Evolutionary conservation across 2,113 vertebrate genomes (phyloP).

Genomic region (Lagopus leucura): DNA sequence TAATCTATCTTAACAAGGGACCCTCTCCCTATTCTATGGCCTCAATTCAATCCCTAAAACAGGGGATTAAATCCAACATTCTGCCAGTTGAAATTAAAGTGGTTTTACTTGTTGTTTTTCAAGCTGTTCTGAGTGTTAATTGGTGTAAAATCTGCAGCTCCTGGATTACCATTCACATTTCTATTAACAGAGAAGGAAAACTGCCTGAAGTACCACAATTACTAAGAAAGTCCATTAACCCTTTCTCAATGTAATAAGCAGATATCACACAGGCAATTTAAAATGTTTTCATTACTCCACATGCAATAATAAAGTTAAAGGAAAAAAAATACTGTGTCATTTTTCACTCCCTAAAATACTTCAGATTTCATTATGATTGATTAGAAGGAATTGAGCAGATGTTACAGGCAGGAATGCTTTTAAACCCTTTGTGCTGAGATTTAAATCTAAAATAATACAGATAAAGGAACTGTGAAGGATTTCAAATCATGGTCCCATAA

Average conservation of each 20-base stretch:
- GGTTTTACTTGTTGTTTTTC: slow-evolving; percentile 52
- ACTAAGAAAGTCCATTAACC: slow-evolving; percentile 33
- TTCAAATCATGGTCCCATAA: slow-evolving; percentile 20
- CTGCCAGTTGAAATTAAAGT: slow-evolving; percentile 56
- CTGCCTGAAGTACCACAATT: slow-evolving; percentile 5
- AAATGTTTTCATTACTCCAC: background rate
- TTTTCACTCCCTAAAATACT: background rate
- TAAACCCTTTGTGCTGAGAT: slow-evolving; percentile 33
- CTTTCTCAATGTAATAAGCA: slow-evolving; percentile 1
- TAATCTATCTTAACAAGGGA: slow-evolving; percentile 71
- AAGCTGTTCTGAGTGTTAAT: slow-evolving; percentile 51
- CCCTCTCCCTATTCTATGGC: slow-evolving; percentile 50
- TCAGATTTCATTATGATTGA: slow-evolving; percentile 17
- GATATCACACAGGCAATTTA: background rate
- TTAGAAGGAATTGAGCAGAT: slow-evolving; percentile 48
- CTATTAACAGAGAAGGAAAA: slow-evolving; percentile 21
- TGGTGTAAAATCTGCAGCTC: slow-evolving; percentile 60
- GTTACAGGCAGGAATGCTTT: slow-evolving; percentile 14
- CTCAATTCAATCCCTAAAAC: slow-evolving; percentile 61
- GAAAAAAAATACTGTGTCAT: background rate
- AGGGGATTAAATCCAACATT: slow-evolving; percentile 66
- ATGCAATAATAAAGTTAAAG: background rate
- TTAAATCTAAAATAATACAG: slow-evolving; percentile 55
- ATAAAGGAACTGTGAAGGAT: slow-evolving; percentile 46
- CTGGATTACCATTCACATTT: slow-evolving; percentile 55